Percentiles rank a stretch among this genome's conserved stretches.
Evolutionary conservation across 2,888 invertebrate genomes (phyloP).

Genomic region (Andrena marginata): DNA sequence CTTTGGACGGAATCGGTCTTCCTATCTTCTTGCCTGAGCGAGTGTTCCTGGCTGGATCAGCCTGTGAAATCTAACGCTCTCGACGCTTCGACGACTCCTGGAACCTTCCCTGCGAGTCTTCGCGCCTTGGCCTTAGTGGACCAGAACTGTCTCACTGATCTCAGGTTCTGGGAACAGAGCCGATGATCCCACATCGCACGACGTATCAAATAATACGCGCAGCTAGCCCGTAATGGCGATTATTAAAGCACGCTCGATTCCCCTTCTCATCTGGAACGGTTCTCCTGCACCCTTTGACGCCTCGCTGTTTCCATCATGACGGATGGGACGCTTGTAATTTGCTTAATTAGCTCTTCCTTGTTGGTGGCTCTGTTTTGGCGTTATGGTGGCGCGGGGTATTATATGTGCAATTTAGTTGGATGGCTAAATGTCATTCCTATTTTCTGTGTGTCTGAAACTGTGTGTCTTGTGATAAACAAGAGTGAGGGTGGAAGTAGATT

Average conservation of each 20-base stretch:
- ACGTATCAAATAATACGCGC: constrained; percentile 20
- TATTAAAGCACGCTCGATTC: neutral
- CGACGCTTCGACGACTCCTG: constrained; percentile 69
- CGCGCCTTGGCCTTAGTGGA: constrained; percentile 71
- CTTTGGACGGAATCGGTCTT: constrained; percentile 60
- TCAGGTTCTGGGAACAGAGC: constrained; percentile 75
- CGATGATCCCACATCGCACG: constrained; percentile 9
- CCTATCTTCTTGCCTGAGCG: constrained; percentile 72
- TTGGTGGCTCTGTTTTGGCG: neutral
- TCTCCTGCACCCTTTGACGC: neutral
- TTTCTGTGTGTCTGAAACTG: too few species aligned
- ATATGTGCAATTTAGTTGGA: too few species aligned
- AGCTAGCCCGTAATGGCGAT: constrained; percentile 9
- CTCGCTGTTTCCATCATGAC: neutral
- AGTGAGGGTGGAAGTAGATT: too few species aligned
- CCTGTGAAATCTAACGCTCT: constrained; percentile 80
- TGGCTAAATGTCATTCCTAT: too few species aligned
- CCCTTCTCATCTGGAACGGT: neutral
- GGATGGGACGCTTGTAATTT: neutral
- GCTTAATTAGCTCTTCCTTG: neutral
- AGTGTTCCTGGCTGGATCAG: constrained; percentile 70
- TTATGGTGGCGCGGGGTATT: too few species aligned
- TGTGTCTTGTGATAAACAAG: too few species aligned
- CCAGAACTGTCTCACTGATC: constrained; percentile 82
- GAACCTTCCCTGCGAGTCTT: constrained; percentile 59